Percentiles rank a stretch among this genome's conserved stretches.
Evolutionary conservation across 2,113 vertebrate species (phyloP).

Genomic region (Phylloscopus whistleri): DNA sequence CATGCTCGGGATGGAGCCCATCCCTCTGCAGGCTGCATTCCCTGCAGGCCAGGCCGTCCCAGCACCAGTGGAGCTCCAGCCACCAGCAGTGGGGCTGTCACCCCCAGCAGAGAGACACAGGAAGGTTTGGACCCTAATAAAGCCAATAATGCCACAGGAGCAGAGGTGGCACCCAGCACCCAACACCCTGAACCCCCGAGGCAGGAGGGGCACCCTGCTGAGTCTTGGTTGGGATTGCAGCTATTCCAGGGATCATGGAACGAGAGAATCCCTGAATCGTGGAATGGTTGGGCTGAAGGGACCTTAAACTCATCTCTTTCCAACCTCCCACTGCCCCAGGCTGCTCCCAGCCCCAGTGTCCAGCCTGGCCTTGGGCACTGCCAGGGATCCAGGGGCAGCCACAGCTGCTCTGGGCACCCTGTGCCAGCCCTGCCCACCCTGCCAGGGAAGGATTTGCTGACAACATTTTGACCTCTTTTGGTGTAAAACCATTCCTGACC

Average conservation of each 20-base stretch:
- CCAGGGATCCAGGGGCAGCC: neutral
- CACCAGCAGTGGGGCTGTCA: neutral
- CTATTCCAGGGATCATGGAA: neutral
- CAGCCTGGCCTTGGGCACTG: neutral
- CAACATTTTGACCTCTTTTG: neutral
- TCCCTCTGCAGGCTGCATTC: neutral
- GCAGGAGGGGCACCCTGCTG: neutral
- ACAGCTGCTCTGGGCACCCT: neutral
- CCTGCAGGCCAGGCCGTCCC: neutral
- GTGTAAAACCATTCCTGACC: neutral
- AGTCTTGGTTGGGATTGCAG: rapidly evolving
- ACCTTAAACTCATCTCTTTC: neutral
- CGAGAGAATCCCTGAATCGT: neutral
- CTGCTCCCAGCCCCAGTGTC: neutral
- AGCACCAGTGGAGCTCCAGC: neutral
- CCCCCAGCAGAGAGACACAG: neutral
- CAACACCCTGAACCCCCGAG: rapidly evolving
- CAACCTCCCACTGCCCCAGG: neutral
- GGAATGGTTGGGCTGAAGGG: neutral
- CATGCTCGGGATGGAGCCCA: rapidly evolving
- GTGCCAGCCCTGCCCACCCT: neutral
- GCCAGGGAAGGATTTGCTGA: neutral
- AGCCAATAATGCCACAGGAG: rapidly evolving
- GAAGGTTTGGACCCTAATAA: neutral
- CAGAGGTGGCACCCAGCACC: neutral